Percentiles rank a stretch among this genome's conserved stretches.
phyloP scores from a whole-genome alignment of 2,113 vertebrate species.

The Chaetops frenatus region DNA sequence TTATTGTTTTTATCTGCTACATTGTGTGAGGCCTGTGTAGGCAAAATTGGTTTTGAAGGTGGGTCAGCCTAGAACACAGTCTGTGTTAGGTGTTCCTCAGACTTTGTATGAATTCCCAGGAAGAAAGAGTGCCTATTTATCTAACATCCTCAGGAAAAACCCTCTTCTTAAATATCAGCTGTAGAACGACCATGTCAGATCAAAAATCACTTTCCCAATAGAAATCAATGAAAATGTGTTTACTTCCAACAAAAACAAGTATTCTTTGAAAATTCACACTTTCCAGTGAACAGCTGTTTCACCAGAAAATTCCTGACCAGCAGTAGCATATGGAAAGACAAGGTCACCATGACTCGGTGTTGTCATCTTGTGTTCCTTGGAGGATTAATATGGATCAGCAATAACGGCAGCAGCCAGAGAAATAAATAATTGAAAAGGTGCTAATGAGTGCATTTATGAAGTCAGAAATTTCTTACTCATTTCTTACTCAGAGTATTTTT shows the following conservation, averaged over 20 bases:
- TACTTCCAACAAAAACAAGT: not conserved
- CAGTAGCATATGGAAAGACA: not conserved
- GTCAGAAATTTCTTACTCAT: not conserved
- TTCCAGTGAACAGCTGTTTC: not conserved
- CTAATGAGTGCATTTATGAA: not conserved
- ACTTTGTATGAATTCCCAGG: not conserved
- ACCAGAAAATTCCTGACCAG: slow-evolving; percentile 25
- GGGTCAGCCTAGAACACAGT: not conserved
- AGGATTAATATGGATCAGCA: slow-evolving; percentile 45
- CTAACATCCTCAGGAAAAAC: not conserved
- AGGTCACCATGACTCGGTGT: not conserved
- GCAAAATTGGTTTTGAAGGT: not conserved
- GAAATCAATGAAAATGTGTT: not conserved
- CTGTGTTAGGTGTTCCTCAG: not conserved
- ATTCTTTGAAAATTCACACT: not conserved
- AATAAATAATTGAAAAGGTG: slow-evolving; percentile 47
- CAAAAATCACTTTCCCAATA: not conserved
- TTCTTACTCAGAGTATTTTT: not conserved
- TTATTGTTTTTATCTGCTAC: not conserved
- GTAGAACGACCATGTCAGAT: not conserved
- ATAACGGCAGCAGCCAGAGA: slow-evolving; percentile 5
- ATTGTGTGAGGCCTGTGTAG: not conserved
- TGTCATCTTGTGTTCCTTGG: not conserved
- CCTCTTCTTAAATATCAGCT: not conserved
- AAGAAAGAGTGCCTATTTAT: not conserved